Evolutionary conservation across 2,113 vertebrate species (phyloP), one percentile per base, ranked within the genome.

Genomic region (Fulica atra): DNA sequence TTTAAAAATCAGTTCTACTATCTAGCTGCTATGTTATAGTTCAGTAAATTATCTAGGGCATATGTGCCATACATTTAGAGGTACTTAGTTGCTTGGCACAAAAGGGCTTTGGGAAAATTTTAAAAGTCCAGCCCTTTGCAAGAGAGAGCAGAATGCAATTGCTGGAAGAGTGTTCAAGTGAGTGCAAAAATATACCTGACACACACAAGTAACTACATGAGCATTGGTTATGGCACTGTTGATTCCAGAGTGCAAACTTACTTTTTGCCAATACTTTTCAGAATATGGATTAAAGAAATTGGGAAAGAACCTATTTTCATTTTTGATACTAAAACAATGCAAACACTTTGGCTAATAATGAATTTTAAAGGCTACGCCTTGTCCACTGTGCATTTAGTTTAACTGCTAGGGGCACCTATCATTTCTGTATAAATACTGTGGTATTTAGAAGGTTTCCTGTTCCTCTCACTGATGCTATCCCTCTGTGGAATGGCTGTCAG

Each of bases 21-120:
- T 3, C 6, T 53, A 56, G 11, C 14, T 36, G 8, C 5, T 57
- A 42, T 35, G 65, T 85, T 60, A 24, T 51, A 50, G 44, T 83
- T 18, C 15, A n/a, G 2, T 46, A 50, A 69, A 5, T 48, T n/a
- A 5, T 51, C 21, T 61, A 28, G 29, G 33, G 8, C 23, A 42
- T 25, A 3, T 16, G 5, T 18, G 19, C 10, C 10, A 71, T 66
- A 18, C 48, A 71, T 35, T 31, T 9, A 61, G 19, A 74, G 7
- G 1, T 15, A 63, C 79, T 89, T 44, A 68, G 25, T 3, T 83
- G 13, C 16, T 56, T 33, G n/a, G 8, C 10, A 50, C 10, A 42
- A 53, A 63, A 69, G 2, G 0, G 0, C 0, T 10, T 66, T 57
- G 12, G 3, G 25, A 15, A 80, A 74, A 7, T 61, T 42, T 11